These are phyloP conservation scores for Odontothrips loti DNA, from an alignment of 2,888 invertebrate species.

Conservation along the genomic window DNA sequence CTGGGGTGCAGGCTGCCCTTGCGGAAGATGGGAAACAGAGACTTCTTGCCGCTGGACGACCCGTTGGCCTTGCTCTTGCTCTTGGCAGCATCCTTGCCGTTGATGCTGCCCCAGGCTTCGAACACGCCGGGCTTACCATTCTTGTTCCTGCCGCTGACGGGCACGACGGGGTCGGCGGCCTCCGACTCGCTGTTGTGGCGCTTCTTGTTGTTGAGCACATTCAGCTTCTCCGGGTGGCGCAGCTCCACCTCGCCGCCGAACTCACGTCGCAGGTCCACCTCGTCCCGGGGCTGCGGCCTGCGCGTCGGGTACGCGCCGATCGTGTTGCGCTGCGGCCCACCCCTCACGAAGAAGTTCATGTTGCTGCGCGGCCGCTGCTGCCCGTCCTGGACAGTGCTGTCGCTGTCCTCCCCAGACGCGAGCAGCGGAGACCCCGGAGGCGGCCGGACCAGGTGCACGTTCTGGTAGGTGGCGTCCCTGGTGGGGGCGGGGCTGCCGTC, in stretches of 20 bases:
- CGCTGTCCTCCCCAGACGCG: conserved; percentile 5
- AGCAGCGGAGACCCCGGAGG: not conserved
- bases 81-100: conserved; percentile 29
- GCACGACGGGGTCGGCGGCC: conserved; percentile 35
- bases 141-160: conserved; percentile 33
- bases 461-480: conserved; percentile 16
- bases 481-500: not conserved
- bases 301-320: conserved; percentile 1
- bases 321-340: conserved; percentile 16
- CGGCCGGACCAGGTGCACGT: not conserved
- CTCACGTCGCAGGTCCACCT: conserved; percentile 15
- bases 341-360: conserved; percentile 22
- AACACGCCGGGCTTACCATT: conserved; percentile 30
- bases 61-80: conserved; percentile 36
- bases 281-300: not conserved
- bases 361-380: not conserved
- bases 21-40: conserved; percentile 10
- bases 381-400: not conserved
- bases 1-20: conserved; percentile 21
- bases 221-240: conserved; percentile 35
- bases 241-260: conserved; percentile 30
- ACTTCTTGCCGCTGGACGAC: conserved; percentile 9
- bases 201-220: conserved; percentile 29
- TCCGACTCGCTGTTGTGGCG: conserved; percentile 36
- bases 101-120: conserved; percentile 35